These are phyloP conservation scores for Abramis brama DNA, from an alignment of 2,113 vertebrate genomes.

Conservation along the genomic window DNA sequence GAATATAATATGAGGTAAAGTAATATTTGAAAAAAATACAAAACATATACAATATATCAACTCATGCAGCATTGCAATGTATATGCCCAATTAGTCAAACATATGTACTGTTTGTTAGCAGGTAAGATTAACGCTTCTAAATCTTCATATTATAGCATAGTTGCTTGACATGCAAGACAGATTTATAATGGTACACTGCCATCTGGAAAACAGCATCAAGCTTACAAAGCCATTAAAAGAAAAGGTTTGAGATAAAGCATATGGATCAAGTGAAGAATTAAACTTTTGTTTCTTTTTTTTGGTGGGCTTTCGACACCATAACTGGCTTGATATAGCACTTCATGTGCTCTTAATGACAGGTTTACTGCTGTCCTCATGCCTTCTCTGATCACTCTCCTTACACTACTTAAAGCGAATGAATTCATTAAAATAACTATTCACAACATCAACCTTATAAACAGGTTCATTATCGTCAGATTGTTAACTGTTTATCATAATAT, in stretches of 20 bases:
- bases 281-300: conserved; percentile 8
- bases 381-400: neutral
- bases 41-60: neutral
- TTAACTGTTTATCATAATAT: neutral
- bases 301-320: conserved; percentile 9
- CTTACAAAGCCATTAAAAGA: conserved; percentile 43
- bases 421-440: neutral
- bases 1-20: neutral
- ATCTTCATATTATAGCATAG: conserved; percentile 31
- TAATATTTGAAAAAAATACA: neutral
- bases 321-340: conserved; percentile 15
- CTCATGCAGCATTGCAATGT: conserved; percentile 7
- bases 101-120: conserved; percentile 23
- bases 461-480: neutral
- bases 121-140: conserved; percentile 29
- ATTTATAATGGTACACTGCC: conserved; percentile 44
- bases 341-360: neutral
- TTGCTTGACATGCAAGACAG: conserved; percentile 38
- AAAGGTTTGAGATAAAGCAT: conserved; percentile 46
- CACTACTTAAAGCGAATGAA: neutral
- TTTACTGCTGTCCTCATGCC: conserved; percentile 10
- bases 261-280: conserved; percentile 42
- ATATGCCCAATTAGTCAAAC: conserved; percentile 30
- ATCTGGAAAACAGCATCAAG: conserved; percentile 42
- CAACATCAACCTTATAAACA: neutral